Conservation (phyloP, 1,140 invertebrate genomes). For the Polypedilum vanderplanki region DNA sequence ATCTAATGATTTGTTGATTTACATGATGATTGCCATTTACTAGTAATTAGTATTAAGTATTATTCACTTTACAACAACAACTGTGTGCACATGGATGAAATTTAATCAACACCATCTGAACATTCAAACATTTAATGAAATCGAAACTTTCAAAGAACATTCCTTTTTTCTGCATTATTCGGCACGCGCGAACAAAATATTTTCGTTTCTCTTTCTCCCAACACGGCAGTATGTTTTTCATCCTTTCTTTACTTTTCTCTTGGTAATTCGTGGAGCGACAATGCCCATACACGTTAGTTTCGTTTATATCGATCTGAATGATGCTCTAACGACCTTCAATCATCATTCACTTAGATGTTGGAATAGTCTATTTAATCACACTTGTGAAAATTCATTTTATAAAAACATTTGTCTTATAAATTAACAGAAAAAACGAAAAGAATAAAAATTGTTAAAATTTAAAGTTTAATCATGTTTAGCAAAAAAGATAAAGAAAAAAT, state of each 20-base stretch:
- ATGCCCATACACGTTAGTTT: not conserved
- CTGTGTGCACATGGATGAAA: not conserved
- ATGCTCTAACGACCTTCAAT: not conserved
- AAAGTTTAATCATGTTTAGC: no score
- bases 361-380: no score
- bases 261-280: not conserved
- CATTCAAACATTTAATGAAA: not conserved
- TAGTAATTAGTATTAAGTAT: not conserved
- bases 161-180: not conserved
- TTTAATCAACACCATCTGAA: not conserved
- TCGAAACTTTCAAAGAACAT: not conserved
- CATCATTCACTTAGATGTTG: not conserved
- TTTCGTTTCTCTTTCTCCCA: not conserved
- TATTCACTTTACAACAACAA: not conserved
- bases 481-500: no score
- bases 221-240: not conserved
- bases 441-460: no score
- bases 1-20: not conserved
- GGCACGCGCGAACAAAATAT: not conserved
- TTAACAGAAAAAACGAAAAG: no score
- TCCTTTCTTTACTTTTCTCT: not conserved
- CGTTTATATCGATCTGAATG: slow-evolving; percentile 4
- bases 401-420: no score
- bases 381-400: no score
- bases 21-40: not conserved